Conservation (phyloP, 1,140 invertebrate species). For the Aphelenchoides avenae region DNA sequence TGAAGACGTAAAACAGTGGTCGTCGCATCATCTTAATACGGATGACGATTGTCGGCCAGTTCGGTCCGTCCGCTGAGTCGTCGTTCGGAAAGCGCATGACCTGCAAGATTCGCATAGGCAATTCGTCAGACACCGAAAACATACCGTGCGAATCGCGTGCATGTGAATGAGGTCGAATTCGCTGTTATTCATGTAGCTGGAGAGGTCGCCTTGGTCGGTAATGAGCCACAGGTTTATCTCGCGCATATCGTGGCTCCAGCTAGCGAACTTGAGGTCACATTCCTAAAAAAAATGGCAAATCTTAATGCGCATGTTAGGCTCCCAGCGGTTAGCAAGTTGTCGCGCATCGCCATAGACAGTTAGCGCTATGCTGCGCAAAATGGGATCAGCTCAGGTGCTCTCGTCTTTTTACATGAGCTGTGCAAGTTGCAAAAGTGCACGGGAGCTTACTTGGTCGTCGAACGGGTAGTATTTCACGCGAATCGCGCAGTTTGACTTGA, state of each 20-base stretch:
- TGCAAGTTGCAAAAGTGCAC: neutral
- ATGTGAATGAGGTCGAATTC: slow-evolving; percentile 55
- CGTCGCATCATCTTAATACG: slow-evolving; percentile 49
- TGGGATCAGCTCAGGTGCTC: neutral
- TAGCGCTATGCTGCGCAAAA: neutral
- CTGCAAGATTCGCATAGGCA: no score
- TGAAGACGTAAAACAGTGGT: slow-evolving; percentile 57
- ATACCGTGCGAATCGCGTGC: slow-evolving; percentile 51
- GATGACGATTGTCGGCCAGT: slow-evolving; percentile 50
- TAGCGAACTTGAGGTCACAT: neutral
- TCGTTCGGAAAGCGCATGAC: slow-evolving; percentile 39
- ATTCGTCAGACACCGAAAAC: slow-evolving; percentile 1
- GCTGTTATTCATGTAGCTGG: slow-evolving; percentile 53
- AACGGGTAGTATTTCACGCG: slow-evolving; percentile 64
- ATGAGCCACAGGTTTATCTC: slow-evolving; percentile 54
- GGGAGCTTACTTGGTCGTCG: slow-evolving; percentile 61
- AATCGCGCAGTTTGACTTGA: slow-evolving; percentile 63
- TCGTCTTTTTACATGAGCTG: neutral
- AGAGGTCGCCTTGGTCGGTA: slow-evolving; percentile 47
- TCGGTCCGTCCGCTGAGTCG: slow-evolving; percentile 8
- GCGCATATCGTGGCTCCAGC: slow-evolving; percentile 46
- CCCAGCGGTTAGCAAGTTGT: neutral
- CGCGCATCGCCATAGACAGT: slow-evolving; percentile 3
- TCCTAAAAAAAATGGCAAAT: slow-evolving; percentile 31
- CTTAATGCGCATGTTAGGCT: slow-evolving; percentile 48